Evolutionary conservation across 2,888 invertebrate genomes (phyloP).

Genomic region (Hypercompe scribonia): DNA sequence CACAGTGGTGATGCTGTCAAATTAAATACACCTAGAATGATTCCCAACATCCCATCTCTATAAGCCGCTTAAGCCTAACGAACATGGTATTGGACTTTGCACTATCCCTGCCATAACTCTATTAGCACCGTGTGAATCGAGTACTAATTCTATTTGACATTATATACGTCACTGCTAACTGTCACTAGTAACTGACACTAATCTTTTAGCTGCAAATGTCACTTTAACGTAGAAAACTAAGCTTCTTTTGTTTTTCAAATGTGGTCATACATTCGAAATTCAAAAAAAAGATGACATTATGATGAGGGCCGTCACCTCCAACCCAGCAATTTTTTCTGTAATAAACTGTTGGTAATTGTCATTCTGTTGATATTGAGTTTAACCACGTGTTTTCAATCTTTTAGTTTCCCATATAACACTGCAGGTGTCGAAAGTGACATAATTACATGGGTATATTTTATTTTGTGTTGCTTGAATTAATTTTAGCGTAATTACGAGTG

Average conservation of each 20-base stretch:
- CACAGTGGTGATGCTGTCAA: not conserved
- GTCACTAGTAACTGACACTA: too few relatives aligned
- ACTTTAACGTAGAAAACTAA: not conserved
- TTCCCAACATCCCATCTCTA: not conserved
- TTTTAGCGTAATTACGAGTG: too few relatives aligned
- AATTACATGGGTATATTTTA: not conserved
- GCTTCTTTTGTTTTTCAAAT: too few relatives aligned
- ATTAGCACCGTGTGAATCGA: not conserved
- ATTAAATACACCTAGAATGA: not conserved
- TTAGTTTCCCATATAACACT: not conserved
- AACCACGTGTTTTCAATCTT: not conserved
- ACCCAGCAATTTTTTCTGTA: not conserved
- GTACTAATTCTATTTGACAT: not conserved
- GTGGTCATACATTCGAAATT: not conserved
- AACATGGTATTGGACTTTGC: not conserved
- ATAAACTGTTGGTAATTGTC: not conserved
- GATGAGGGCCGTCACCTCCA: not conserved
- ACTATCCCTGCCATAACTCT: not conserved
- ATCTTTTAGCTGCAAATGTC: not conserved
- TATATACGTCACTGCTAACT: not conserved
- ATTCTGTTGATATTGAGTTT: not conserved
- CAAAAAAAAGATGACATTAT: not conserved
- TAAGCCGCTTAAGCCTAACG: not conserved
- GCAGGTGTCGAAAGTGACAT: not conserved
- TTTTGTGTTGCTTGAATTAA: too few relatives aligned